phyloP scores from a whole-genome alignment of 2,888 invertebrate species.

The Andrena flavipes region DNA sequence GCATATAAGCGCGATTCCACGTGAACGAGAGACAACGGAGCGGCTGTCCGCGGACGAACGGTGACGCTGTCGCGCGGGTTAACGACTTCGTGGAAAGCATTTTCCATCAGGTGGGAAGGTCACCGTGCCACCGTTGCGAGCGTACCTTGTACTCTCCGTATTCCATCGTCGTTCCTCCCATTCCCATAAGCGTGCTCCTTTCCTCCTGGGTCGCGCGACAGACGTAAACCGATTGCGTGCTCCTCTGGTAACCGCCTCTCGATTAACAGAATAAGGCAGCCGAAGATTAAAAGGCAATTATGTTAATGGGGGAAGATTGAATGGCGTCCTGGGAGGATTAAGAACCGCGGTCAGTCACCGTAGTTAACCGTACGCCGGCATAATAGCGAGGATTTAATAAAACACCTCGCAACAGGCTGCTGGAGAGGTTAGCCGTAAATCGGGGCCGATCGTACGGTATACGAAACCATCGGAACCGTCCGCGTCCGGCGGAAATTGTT shows the following conservation, averaged over 20 bases:
- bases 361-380: constrained; percentile 13
- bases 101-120: constrained; percentile 57
- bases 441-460: constrained; percentile 13
- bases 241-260: constrained; percentile 1
- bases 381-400: constrained; percentile 54
- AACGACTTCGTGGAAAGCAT: constrained; percentile 70
- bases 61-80: constrained; percentile 71
- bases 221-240: not conserved
- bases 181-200: not conserved
- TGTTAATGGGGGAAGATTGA: constrained; percentile 57
- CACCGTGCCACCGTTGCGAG: constrained; percentile 22
- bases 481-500: constrained; percentile 49
- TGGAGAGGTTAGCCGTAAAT: constrained; percentile 28
- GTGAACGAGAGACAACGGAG: constrained; percentile 73
- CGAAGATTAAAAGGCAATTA: constrained; percentile 52
- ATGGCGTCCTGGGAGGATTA: constrained; percentile 37
- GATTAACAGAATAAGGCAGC: constrained; percentile 28
- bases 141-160: not conserved
- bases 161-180: not conserved
- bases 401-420: constrained; percentile 34
- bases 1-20: constrained; percentile 63
- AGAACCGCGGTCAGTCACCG: constrained; percentile 42
- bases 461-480: constrained; percentile 16
- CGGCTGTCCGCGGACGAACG: constrained; percentile 71
- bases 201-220: constrained; percentile 36